phyloP scores from a whole-genome alignment of 2,888 invertebrate species.

The Lasioglossum leucozonium region DNA sequence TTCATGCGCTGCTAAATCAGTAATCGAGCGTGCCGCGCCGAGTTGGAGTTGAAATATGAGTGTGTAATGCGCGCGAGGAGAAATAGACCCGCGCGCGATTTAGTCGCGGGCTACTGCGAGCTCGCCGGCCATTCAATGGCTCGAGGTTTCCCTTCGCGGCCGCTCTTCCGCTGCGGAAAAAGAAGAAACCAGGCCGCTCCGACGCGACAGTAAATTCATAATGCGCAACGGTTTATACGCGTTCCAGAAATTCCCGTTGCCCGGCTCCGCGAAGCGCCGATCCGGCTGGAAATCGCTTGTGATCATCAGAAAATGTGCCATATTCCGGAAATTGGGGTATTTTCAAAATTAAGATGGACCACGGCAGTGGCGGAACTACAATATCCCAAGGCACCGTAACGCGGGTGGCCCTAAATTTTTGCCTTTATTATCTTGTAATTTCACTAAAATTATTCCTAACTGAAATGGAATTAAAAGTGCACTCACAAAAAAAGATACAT shows the following conservation, averaged over 20 bases:
- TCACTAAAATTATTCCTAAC: too few species aligned
- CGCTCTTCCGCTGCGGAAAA: background rate
- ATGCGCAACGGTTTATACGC: background rate
- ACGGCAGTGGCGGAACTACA: too few species aligned
- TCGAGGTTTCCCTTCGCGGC: constrained; percentile 1
- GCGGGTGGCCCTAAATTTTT: too few species aligned
- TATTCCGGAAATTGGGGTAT: background rate
- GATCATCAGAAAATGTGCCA: background rate
- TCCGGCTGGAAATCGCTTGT: too few species aligned
- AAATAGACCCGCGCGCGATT: constrained; percentile 45
- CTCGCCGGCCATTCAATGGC: background rate
- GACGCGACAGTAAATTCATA: background rate
- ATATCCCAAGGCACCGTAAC: too few species aligned
- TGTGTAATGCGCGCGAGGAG: constrained; percentile 46
- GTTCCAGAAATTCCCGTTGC: background rate
- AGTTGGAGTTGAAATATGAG: constrained; percentile 54
- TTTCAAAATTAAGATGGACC: background rate
- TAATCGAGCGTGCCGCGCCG: constrained; percentile 59
- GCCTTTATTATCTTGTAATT: too few species aligned
- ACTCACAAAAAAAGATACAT: too few species aligned
- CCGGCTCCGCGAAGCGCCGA: background rate
- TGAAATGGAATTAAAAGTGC: too few species aligned
- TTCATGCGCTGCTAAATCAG: constrained; percentile 67
- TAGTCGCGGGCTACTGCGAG: constrained; percentile 4
- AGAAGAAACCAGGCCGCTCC: background rate